Evolutionary conservation across 1,140 invertebrate genomes (phyloP), one percentile per base, ranked within the genome.

Genomic region (Diorhabda carinulata): DNA sequence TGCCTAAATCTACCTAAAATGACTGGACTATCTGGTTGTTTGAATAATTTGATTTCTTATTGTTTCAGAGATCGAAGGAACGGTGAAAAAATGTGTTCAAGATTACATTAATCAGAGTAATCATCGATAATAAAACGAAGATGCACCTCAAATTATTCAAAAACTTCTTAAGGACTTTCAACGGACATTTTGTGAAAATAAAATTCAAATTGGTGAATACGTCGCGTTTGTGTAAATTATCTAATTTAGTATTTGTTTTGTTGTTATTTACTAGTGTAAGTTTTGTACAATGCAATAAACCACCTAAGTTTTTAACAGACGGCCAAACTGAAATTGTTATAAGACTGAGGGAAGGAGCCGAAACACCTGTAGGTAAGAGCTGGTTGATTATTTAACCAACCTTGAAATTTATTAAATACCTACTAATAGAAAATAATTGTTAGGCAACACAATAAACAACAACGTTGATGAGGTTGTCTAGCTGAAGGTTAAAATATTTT

Each of bases 301-400:
- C 93, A 43, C 92, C 93, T 2, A 84, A 91, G 62, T 94, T 95
- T 81, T 83, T 95, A 61, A 92, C 91, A 77, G 89, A 95, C 76
- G 91, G 91, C 69, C 91, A 94, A 82, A 92, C 91, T 68, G 92
- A 95, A 86, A 95, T 96, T 74, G 91, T 96, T 67, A 84, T 95
- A 73, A 87, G 92, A 77, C 84, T 95, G 73, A 94, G 93, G 81
- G 93, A 96, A 85, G 92, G 92, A 57, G 84, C 89, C 61, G 92
- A 93, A 75, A 95, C 92, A 56, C 91, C 91, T 74, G 87, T 92
- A 73, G 92, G 93, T 94, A 83, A 88, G 90, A 52, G 25, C 25
- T 25, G 25, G 25, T 25, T 25, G 2, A 0, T 40, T 61, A 43
- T 41, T 9, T 4, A 10, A 56, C 52, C 6, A 56, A 56, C 25